These are phyloP conservation scores for Pseudocheirus occidentalis DNA, from an alignment of 2,797 vertebrate genomes.

Conservation along the genomic window DNA sequence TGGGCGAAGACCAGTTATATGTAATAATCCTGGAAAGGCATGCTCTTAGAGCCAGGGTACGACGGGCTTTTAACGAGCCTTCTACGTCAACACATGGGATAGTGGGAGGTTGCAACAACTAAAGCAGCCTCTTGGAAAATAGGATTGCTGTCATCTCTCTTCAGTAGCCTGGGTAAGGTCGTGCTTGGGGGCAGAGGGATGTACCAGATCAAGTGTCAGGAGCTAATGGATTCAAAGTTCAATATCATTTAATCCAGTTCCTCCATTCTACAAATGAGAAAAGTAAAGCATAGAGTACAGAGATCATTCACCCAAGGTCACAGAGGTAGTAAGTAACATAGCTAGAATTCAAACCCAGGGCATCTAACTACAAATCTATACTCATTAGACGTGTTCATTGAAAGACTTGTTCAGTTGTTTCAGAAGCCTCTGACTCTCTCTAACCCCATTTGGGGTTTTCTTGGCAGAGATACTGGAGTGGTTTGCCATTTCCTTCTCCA, in stretches of 20 bases:
- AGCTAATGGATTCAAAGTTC: neutral
- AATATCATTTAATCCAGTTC: neutral
- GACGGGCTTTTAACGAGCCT: neutral
- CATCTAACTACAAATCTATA: neutral
- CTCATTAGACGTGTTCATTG: neutral
- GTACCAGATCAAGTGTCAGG: neutral
- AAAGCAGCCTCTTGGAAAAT: neutral
- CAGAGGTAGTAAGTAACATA: neutral
- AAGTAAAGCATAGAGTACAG: slow-evolving; percentile 30
- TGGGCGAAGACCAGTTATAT: neutral
- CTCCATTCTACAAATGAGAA: neutral
- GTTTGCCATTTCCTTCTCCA: neutral
- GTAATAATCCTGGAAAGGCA: neutral
- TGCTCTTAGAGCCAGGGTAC: neutral
- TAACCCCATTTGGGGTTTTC: neutral
- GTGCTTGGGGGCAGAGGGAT: neutral
- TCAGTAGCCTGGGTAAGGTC: neutral
- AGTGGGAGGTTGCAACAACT: neutral
- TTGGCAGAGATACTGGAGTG: neutral
- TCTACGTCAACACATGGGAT: neutral
- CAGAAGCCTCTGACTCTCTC: neutral
- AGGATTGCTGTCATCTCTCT: neutral
- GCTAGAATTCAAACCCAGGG: neutral
- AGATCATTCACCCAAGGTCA: neutral
- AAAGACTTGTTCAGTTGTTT: neutral